Percentiles rank a stretch among this genome's conserved stretches.
These are phyloP conservation scores for Lapara coniferarum DNA, from an alignment of 2,888 invertebrate species.

Conservation along the genomic window DNA sequence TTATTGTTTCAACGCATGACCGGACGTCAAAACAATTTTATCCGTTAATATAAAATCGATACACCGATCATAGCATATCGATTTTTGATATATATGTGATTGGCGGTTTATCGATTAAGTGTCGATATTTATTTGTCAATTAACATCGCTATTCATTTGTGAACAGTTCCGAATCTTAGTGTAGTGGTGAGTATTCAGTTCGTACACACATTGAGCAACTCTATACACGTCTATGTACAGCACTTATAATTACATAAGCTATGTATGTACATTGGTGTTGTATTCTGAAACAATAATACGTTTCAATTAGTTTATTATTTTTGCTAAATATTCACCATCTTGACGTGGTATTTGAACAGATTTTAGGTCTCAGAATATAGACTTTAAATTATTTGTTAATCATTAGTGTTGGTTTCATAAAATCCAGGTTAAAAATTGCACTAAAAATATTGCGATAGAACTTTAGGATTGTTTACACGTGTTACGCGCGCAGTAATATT, in stretches of 20 bases:
- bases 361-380: no score
- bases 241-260: constrained; percentile 43
- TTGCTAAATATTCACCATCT: neutral
- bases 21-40: neutral
- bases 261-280: constrained; percentile 49
- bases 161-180: constrained; percentile 32
- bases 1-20: no score
- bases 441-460: no score
- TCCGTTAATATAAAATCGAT: neutral
- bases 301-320: neutral
- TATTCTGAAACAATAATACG: constrained; percentile 52
- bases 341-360: no score
- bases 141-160: constrained; percentile 19
- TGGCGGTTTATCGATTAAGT: neutral
- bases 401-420: no score
- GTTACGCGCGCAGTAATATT: neutral
- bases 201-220: constrained; percentile 59
- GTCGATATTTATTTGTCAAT: neutral
- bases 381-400: no score
- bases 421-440: no score
- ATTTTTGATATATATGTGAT: neutral
- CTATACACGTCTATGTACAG: constrained; percentile 49
- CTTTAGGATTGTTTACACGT: no score
- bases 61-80: neutral
- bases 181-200: constrained; percentile 10